Conservation (phyloP, 1,140 invertebrate genomes). For the Aphaenogaster rudis region DNA sequence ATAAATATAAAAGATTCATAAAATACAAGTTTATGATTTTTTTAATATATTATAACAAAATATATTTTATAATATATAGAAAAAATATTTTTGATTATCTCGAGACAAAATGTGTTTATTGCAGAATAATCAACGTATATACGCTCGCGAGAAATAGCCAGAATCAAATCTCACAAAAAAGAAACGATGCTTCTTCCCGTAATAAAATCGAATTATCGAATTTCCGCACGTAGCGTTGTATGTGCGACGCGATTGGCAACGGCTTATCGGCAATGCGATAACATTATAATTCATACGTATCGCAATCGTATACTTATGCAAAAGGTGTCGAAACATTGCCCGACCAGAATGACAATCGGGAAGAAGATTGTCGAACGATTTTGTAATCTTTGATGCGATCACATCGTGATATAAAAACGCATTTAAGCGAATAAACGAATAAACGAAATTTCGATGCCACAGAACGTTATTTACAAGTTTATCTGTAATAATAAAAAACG, state of each 20-base stretch:
- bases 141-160: neutral
- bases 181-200: neutral
- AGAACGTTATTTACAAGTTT: neutral
- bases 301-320: slow-evolving; percentile 58
- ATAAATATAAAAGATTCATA: neutral
- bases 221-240: slow-evolving; percentile 66
- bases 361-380: slow-evolving; percentile 26
- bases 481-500: neutral
- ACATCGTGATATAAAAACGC: neutral
- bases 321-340: slow-evolving; percentile 41
- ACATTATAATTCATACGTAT: slow-evolving; percentile 68
- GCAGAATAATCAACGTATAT: neutral
- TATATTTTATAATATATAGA: neutral
- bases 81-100: neutral
- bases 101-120: neutral
- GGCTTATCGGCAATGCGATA: slow-evolving; percentile 62
- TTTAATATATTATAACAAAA: too few relatives aligned
- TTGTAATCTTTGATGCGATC: slow-evolving; percentile 9
- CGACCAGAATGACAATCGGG: slow-evolving; percentile 63
- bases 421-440: neutral
- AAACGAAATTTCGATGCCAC: neutral
- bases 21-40: neutral
- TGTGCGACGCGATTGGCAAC: slow-evolving; percentile 37
- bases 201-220: slow-evolving; percentile 61
- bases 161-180: slow-evolving; percentile 1